A percentile compares a stretch with the other conserved stretches of the same genome.
phyloP scores from a whole-genome alignment of 1,140 invertebrate species.

The Eupristina koningsbergeri region DNA sequence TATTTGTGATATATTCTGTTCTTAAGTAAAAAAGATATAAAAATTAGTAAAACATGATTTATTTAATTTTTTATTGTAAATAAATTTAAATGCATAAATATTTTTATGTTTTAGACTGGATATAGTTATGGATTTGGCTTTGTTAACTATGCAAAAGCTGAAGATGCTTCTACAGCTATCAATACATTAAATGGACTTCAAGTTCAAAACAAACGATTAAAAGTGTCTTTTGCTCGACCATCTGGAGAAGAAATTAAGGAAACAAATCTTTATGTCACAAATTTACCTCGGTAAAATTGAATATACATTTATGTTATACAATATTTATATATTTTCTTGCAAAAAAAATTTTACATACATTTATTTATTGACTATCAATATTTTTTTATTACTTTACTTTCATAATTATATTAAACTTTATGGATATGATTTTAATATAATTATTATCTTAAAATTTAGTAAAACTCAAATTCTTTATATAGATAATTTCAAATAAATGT shows the following conservation, averaged over 20 bases:
- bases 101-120: slow-evolving; percentile 79
- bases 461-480: not conserved
- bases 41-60: not conserved
- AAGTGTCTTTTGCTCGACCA: slow-evolving; percentile 93
- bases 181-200: slow-evolving; percentile 90
- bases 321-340: not conserved
- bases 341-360: not conserved
- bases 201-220: slow-evolving; percentile 82
- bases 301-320: not conserved
- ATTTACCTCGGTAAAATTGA: slow-evolving; percentile 81
- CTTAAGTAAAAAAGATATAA: no score
- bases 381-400: not conserved
- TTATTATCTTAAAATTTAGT: no score
- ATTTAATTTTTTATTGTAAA: not conserved
- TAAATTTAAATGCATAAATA: not conserved
- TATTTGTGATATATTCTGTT: not conserved
- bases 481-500: no score
- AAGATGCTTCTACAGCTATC: slow-evolving; percentile 90
- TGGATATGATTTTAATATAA: no score
- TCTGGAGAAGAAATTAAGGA: slow-evolving; percentile 94
- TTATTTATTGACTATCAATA: not conserved
- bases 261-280: slow-evolving; percentile 95
- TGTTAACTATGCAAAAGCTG: slow-evolving; percentile 90
- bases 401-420: no score
- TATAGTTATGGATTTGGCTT: slow-evolving; percentile 98